Evolutionary conservation across 2,797 vertebrate genomes (phyloP), one percentile per base, ranked within the genome.

Genomic region (Echiichthys vipera): DNA sequence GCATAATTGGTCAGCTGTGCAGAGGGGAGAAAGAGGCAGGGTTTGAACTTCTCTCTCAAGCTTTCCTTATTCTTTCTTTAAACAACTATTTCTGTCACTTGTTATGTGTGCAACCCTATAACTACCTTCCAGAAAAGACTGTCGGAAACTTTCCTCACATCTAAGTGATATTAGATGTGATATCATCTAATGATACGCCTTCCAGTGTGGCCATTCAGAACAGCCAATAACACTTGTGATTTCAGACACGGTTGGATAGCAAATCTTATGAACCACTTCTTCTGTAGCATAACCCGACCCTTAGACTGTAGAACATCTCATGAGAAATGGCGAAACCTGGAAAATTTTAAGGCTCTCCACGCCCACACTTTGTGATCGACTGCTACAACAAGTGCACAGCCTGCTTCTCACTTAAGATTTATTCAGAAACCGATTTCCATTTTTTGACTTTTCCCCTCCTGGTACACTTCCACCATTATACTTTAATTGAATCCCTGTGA

Each of bases 401-500:
- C 36, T 39, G 20, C 20, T 27, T 59, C 15, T 50, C 36, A 37
- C 42, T 20, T 63, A 5, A 29, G 32, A 39, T 45, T 47, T 11
- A 30, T 39, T 57, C 46, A 57, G 18, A 56, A 49, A 59, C n/a
- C 2, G 0, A 24, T 56, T 67, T 43, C 14, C 11, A 17, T 59
- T 54, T 46, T 42, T 62, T 53, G 14, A 25, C 24, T 20, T 30
- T 40, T 43, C 49, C 15, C 34, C 42, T 17, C 42, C 13, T 32
- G 15, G 30, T 29, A 20, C 27, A 66, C 20, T 54, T 34, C 22
- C 43, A 27, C 40, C 20, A 9, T 78, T 72, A n/a, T 67, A 18
- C 20, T 40, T n/a, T 36, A 24, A 37, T 42, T 18, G 29, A 74
- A 46, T 76, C 29, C 29, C 14, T 25, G 36, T 63, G 71, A 62